Evolutionary conservation across 2,113 vertebrate genomes (phyloP).

Genomic region (Phyllostomus discolor): DNA sequence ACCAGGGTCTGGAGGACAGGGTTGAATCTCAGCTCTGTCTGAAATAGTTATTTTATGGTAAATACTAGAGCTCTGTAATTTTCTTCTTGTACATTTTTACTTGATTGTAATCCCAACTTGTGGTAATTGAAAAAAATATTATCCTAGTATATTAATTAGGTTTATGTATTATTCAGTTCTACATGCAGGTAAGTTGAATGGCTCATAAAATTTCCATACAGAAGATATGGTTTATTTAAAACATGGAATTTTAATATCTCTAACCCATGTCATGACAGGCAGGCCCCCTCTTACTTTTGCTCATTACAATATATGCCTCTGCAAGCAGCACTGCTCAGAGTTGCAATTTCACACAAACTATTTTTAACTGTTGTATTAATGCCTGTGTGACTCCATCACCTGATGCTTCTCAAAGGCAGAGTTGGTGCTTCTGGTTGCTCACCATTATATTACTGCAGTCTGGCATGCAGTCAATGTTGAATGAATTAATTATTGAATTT

Average conservation of each 20-base stretch:
- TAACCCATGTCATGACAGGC: background rate
- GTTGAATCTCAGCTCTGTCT: background rate
- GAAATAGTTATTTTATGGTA: background rate
- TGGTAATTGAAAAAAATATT: background rate
- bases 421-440: background rate
- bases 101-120: background rate
- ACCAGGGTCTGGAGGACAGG: too few species aligned
- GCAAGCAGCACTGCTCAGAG: background rate
- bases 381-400: background rate
- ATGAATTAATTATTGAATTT: background rate
- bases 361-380: background rate
- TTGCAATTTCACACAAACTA: background rate
- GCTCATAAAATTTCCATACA: background rate
- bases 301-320: background rate
- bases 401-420: background rate
- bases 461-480: background rate
- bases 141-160: background rate
- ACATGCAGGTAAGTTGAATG: background rate
- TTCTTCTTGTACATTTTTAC: background rate
- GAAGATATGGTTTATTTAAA: background rate
- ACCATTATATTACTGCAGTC: background rate
- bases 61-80: background rate
- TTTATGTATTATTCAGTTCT: background rate
- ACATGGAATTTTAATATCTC: background rate
- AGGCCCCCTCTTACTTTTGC: background rate